Evolutionary conservation across 1,140 invertebrate species (phyloP), one percentile per base, ranked within the genome.

Genomic region (Drosophila bocqueti): DNA sequence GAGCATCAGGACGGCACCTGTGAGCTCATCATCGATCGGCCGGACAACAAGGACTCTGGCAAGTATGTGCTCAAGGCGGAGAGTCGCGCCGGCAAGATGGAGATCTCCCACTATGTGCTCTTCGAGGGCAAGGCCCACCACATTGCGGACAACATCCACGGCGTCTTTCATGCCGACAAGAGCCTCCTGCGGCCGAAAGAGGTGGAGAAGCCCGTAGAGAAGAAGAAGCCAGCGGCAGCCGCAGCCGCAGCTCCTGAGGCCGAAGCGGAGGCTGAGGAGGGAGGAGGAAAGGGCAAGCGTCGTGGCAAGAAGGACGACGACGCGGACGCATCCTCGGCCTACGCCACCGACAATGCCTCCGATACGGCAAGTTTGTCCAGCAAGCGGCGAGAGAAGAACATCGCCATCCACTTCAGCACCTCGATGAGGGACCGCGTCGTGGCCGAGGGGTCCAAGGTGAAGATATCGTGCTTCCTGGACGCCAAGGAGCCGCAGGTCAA

Each of bases 391-490:
- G 92, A 93, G 55, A 92, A 92, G 55, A 84, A 90, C 31, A 92
- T 92, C 36, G 92, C 80, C 21, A 92, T 93, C 16, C 86, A 93
- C 57, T 93, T 93, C n/a, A 80, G 80, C 29, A 87, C 92, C 7
- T 89, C 90, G 6, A 83, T 98, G 63, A 96, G 95, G 6, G 96
- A 98, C 90, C 95, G 96, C 71, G 96, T 96, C 11, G 96, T 96
- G 7, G 95, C 95, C 2, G 95, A 95, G 82, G 96, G 96, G 2
- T 96, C 96, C 11, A 94, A 95, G 65, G 95, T 97, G 4, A 96
- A 96, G 90, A 93, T 99, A 11, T 97, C 96, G 3, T 99, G 98
- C 91, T 96, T 96, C 76, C 95, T 98, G 4, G 95, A 98, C 68
- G 96, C 97, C 18, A 94, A 95, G 74, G 95, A 96, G 54, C 96